Base-by-base conservation (phyloP, 2,888 invertebrate genomes). In the Nomada fabriciana region DNA sequence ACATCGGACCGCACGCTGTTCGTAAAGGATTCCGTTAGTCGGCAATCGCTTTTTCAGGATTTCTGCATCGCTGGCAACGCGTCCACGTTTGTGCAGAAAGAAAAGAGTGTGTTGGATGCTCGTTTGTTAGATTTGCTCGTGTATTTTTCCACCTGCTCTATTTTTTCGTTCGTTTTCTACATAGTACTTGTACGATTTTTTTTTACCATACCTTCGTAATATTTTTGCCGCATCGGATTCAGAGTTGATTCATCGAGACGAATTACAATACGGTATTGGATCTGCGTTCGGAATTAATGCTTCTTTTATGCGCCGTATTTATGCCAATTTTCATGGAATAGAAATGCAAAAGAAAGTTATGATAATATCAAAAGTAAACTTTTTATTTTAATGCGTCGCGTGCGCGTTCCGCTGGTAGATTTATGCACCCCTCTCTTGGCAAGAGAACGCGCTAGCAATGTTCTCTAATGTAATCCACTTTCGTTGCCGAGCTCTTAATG, bases 401-500 rank as follows among this genome's bases (percentile, higher is more conserved):
- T 73, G 63, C 64, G 20, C 61, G 67, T 61, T 53, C 11, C 55
- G 13, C 15, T 50, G 29, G 7, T 42, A 50, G 67, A 67, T 72
- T 79, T 50, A 71, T 61, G 42, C 69, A 36, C 52, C 63, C 9
- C 10, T 52, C 57, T 42, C 25, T 29, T 13, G 20, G 43, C 63
- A 53, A 42, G 47, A 61, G 55, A 61, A 64, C 64, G 57, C 36
- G 52, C 25, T 18, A 36, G 60, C 77, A 74, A 67, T 74, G 67
- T 61, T 61, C 77, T 47, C 53, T 53, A 77, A 77, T 78, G 79
- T 67, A 79, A 80, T 80, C 80, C 80, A 80, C 67, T 79, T 80
- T 80, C 67, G 55, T 79, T 67, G 61, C 67, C 67, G 65, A 23
- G 61, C 42, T 61, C 67, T 63, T 79, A 80, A 79, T 61, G 55